phyloP scores from a whole-genome alignment of 2,113 vertebrate species.

The Notothenia rossii region DNA sequence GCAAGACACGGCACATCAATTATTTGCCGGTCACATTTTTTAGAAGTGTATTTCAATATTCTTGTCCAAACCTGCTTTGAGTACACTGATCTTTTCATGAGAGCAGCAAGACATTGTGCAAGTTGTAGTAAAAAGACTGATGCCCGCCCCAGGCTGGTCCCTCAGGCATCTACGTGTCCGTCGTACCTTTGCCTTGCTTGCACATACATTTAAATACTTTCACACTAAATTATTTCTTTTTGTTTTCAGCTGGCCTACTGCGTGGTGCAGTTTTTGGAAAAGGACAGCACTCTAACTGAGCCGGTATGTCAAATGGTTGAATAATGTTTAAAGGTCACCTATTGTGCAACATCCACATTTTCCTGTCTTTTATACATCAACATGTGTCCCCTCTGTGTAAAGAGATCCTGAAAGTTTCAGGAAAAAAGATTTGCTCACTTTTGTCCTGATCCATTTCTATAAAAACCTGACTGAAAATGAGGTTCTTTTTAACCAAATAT shows the following conservation, averaged over 20 bases:
- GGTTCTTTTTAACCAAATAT: no score
- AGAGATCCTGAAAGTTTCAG: no score
- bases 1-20: not conserved
- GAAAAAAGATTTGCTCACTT: no score
- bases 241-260: conserved; percentile 93
- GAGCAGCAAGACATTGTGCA: conserved; percentile 4
- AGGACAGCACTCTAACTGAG: conserved; percentile 98
- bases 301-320: conserved; percentile 86
- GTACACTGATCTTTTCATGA: not conserved
- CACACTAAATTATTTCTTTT: conserved; percentile 36
- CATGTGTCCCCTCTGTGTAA: no score
- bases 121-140: not conserved
- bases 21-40: not conserved
- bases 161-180: not conserved
- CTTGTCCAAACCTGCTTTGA: conserved; percentile 18
- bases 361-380: no score
- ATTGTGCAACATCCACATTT: no score
- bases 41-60: conserved; percentile 1
- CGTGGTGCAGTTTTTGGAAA: conserved; percentile 97
- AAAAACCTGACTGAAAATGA: no score
- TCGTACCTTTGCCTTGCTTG: conserved; percentile 4
- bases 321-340: not conserved
- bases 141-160: conserved; percentile 35
- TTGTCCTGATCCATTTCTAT: no score
- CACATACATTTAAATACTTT: conserved; percentile 3